phyloP scores from a whole-genome alignment of 2,888 invertebrate genomes.

The Branchellion lobata region DNA sequence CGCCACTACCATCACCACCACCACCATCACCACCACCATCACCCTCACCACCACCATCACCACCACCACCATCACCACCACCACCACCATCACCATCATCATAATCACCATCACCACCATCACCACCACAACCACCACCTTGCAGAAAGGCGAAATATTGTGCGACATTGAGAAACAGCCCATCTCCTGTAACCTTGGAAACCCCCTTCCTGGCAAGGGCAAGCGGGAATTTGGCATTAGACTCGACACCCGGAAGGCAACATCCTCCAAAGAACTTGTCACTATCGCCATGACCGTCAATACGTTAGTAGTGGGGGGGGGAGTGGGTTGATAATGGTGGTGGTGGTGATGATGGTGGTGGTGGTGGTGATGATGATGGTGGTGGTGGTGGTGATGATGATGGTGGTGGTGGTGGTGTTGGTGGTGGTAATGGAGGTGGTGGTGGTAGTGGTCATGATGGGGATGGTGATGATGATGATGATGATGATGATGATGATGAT shows the following conservation, averaged over 20 bases:
- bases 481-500: no score
- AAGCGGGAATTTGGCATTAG: constrained; percentile 46
- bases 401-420: no score
- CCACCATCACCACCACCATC: background rate
- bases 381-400: no score
- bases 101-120: background rate
- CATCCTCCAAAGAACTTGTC: constrained; percentile 51
- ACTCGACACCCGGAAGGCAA: constrained; percentile 44
- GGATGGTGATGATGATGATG: no score
- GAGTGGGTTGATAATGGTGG: background rate
- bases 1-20: background rate
- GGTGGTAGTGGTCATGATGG: no score
- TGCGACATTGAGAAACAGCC: constrained; percentile 4
- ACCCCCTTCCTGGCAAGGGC: constrained; percentile 44
- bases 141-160: background rate
- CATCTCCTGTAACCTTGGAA: constrained; percentile 46
- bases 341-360: background rate
- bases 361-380: constrained; percentile 11
- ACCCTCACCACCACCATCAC: background rate
- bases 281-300: constrained; percentile 78
- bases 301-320: constrained; percentile 69
- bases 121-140: background rate
- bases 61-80: background rate
- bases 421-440: no score
- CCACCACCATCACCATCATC: background rate